Evolutionary conservation across 2,113 vertebrate genomes (phyloP).

Genomic region (Calcarius ornatus): DNA sequence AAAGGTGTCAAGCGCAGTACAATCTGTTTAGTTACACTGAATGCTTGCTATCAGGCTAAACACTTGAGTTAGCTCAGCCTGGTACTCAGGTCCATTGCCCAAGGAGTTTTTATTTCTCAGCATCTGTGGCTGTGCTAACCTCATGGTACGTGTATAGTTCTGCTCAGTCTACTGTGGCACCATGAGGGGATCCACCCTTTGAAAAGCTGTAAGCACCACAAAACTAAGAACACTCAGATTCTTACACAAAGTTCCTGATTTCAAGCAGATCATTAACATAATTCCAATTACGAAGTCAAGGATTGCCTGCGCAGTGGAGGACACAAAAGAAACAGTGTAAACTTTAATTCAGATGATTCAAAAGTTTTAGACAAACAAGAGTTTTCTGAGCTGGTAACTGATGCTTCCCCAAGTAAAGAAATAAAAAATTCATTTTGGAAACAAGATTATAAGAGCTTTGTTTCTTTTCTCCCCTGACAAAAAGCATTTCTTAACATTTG

Average conservation of each 20-base stretch:
- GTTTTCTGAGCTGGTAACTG: not conserved
- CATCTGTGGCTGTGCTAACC: not conserved
- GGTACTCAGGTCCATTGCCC: not conserved
- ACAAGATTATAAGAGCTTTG: not conserved
- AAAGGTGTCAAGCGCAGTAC: not conserved
- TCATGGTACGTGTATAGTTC: not conserved
- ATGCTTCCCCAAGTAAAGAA: not conserved
- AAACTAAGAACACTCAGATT: not conserved
- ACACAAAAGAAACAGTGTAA: not conserved
- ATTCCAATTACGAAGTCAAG: not conserved
- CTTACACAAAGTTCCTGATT: not conserved
- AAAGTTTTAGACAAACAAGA: not conserved
- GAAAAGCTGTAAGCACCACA: not conserved
- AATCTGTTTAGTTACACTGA: not conserved
- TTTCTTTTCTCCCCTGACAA: not conserved
- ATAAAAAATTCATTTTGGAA: not conserved
- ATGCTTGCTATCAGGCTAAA: not conserved
- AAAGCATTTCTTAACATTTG: not conserved
- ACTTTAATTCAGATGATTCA: not conserved
- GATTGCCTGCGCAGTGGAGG: not conserved
- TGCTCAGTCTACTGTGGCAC: not conserved
- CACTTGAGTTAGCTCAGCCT: not conserved
- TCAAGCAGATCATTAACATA: not conserved
- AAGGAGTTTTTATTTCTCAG: not conserved
- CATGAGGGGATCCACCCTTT: not conserved